A percentile compares a stretch with the other conserved stretches of the same genome.
Conservation (phyloP, 1,140 invertebrate species). For the Rhizoglyphus robini region DNA sequence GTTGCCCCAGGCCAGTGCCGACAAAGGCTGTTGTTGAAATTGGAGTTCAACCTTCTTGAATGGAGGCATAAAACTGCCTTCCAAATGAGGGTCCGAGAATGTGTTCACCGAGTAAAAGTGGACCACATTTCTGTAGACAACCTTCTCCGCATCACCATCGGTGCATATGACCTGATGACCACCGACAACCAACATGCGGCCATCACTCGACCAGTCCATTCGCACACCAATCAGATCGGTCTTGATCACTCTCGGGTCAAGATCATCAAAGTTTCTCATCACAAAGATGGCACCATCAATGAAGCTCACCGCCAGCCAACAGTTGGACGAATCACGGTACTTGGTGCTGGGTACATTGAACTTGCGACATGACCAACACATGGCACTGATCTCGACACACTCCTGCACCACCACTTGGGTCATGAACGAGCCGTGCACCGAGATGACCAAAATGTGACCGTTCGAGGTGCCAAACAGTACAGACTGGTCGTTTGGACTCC, state of each 20-base stretch:
- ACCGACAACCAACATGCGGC: conserved; percentile 79
- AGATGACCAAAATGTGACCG: conserved; percentile 76
- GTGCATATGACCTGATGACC: conserved; percentile 37
- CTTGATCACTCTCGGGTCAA: conserved; percentile 65
- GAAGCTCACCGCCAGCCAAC: conserved; percentile 72
- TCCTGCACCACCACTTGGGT: conserved; percentile 72
- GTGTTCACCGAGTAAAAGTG: conserved; percentile 51
- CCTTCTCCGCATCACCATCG: not conserved
- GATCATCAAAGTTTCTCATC: conserved; percentile 78
- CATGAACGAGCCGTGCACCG: conserved; percentile 85
- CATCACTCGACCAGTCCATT: conserved; percentile 91
- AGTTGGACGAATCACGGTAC: conserved; percentile 28
- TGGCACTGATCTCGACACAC: conserved; percentile 56
- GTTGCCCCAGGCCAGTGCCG: conserved; percentile 92
- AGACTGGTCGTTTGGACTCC: conserved; percentile 94
- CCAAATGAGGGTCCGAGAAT: not conserved
- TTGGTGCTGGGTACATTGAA: conserved; percentile 46
- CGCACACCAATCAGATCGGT: conserved; percentile 59
- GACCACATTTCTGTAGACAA: conserved; percentile 47
- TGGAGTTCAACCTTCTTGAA: not conserved
- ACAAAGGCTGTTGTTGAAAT: conserved; percentile 54
- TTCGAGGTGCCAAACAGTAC: conserved; percentile 89
- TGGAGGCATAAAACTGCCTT: not conserved
- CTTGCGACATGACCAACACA: conserved; percentile 93
- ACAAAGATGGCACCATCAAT: conserved; percentile 74